phyloP scores from a whole-genome alignment of 2,888 invertebrate species.

The Nezara viridula region DNA sequence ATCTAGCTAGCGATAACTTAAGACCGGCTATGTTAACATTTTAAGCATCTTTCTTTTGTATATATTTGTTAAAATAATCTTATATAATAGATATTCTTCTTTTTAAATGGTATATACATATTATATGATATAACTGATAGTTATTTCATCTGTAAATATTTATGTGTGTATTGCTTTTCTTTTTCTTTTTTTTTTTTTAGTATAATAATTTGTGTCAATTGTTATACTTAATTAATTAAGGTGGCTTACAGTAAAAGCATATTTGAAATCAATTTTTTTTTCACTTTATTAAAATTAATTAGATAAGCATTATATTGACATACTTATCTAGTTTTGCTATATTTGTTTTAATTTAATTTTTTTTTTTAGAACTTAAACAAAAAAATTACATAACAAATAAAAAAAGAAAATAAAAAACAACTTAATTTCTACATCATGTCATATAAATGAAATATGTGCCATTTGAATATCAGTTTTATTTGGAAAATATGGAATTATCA shows the following conservation, averaged over 20 bases:
- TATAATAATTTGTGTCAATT: conserved; percentile 21
- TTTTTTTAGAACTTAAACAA: conserved; percentile 11
- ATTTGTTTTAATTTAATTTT: background rate
- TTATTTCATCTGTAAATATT: conserved; percentile 48
- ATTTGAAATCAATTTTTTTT: background rate
- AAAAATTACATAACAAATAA: background rate
- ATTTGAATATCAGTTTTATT: background rate
- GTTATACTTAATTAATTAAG: background rate
- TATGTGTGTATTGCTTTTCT: conserved; percentile 32
- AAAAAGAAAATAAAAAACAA: background rate
- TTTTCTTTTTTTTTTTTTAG: background rate
- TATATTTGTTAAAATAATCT: conserved; percentile 53
- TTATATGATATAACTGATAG: conserved; percentile 28
- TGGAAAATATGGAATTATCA: background rate
- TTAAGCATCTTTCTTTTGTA: conserved; percentile 54
- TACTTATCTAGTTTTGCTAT: conserved; percentile 18
- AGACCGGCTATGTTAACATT: conserved; percentile 49
- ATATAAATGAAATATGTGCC: background rate
- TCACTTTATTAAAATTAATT: background rate
- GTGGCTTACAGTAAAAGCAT: conserved; percentile 28
- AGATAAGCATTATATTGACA: background rate
- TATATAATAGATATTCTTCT: conserved; percentile 34
- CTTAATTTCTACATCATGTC: background rate
- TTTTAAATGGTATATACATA: conserved; percentile 29
- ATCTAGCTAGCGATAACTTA: conserved; percentile 29